Conservation (phyloP, 2,113 vertebrate species). For the Candoia aspera region DNA sequence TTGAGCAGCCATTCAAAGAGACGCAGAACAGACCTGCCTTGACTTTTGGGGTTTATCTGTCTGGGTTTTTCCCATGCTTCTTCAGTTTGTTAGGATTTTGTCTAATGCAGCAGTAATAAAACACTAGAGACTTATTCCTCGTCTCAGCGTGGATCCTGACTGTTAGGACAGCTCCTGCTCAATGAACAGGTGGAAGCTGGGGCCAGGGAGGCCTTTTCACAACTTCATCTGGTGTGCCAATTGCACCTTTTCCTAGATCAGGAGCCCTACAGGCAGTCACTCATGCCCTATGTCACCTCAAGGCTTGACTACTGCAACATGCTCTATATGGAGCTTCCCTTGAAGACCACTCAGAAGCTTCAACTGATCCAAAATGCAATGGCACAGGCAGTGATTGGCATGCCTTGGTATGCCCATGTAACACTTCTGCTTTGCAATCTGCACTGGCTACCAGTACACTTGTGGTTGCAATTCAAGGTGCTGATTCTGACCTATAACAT, state of each 20-base stretch:
- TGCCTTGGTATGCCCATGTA: not conserved
- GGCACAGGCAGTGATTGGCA: not conserved
- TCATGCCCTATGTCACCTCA: not conserved
- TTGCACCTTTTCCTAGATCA: not conserved
- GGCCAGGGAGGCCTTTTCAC: not conserved
- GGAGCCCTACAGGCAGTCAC: not conserved
- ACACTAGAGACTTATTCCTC: too few relatives aligned
- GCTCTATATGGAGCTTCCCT: not conserved
- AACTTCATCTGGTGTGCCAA: not conserved
- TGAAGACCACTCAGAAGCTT: not conserved
- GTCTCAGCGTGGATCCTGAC: too few relatives aligned
- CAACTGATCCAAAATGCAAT: not conserved
- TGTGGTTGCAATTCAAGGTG: not conserved
- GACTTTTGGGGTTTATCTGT: too few relatives aligned
- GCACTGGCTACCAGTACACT: not conserved
- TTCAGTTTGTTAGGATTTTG: too few relatives aligned
- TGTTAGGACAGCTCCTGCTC: too few relatives aligned
- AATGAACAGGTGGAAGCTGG: not conserved
- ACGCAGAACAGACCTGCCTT: too few relatives aligned
- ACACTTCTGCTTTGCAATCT: not conserved
- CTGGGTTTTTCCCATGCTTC: too few relatives aligned
- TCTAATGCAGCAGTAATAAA: too few relatives aligned
- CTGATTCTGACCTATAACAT: not conserved
- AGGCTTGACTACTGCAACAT: not conserved
- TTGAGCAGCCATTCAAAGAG: too few relatives aligned